Percentiles rank a stretch among this genome's conserved stretches.
Conservation (phyloP, 2,797 vertebrate genomes). For the Typhlichthys eigenmanni region DNA sequence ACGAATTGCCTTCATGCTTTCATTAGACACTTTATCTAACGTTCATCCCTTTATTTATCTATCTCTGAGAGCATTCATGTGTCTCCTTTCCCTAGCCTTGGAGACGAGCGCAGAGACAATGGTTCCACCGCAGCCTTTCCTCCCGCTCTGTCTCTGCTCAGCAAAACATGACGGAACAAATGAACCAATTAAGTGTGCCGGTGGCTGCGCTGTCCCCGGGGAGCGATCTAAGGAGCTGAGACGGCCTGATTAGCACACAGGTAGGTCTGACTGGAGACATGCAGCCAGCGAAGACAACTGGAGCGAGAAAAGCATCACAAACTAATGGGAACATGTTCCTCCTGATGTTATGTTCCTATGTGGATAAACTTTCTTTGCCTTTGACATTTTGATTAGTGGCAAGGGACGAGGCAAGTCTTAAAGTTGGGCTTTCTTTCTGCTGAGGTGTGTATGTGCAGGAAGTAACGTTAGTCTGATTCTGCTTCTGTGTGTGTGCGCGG, state of each 20-base stretch:
- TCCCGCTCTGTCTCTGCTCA: slow-evolving; percentile 72
- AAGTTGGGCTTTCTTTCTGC: slow-evolving; percentile 11
- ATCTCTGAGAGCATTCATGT: slow-evolving; percentile 72
- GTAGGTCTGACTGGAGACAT: slow-evolving; percentile 66
- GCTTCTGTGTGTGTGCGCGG: background rate
- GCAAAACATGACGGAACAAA: slow-evolving; percentile 83
- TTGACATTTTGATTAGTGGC: slow-evolving; percentile 41
- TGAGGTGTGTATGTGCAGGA: background rate
- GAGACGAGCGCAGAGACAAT: slow-evolving; percentile 73
- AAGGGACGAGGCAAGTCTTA: slow-evolving; percentile 32
- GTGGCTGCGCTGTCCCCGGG: slow-evolving; percentile 66
- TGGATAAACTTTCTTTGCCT: slow-evolving; percentile 25
- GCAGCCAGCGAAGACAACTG: slow-evolving; percentile 43
- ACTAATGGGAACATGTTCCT: slow-evolving; percentile 30
- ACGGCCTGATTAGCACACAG: slow-evolving; percentile 75
- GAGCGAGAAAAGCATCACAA: slow-evolving; percentile 49
- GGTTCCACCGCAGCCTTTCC: slow-evolving; percentile 70
- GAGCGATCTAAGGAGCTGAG: slow-evolving; percentile 68
- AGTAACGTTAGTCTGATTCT: background rate
- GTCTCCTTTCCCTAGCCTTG: slow-evolving; percentile 72
- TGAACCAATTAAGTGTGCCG: slow-evolving; percentile 80
- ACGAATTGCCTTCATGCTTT: slow-evolving; percentile 62
- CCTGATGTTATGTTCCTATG: slow-evolving; percentile 29
- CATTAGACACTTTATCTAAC: slow-evolving; percentile 69
- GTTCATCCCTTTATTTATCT: slow-evolving; percentile 74